These are phyloP conservation scores for Pseudorasbora parva DNA, from an alignment of 2,113 vertebrate species.

Conservation along the genomic window DNA sequence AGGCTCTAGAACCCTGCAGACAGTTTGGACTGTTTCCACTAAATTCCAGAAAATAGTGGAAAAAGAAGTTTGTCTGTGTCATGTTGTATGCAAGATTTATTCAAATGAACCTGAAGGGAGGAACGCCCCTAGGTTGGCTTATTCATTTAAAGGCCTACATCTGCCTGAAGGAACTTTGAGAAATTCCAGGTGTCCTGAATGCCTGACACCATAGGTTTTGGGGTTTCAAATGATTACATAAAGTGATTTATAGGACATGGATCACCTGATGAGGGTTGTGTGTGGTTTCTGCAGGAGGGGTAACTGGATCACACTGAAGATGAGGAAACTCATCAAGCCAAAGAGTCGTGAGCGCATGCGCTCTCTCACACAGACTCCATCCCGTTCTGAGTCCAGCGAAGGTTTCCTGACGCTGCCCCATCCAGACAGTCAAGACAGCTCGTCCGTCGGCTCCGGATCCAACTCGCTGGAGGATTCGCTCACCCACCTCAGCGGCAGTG, in stretches of 20 bases:
- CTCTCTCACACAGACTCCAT: constrained; percentile 87
- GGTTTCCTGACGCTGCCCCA: constrained; percentile 87
- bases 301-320: constrained; percentile 98
- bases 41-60: too few species aligned
- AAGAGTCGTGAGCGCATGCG: constrained; percentile 93
- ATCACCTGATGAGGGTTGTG: neutral
- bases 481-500: constrained; percentile 90
- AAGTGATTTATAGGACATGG: neutral
- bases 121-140: too few species aligned
- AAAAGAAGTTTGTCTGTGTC: too few species aligned
- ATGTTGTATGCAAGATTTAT: too few species aligned
- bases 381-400: constrained; percentile 89
- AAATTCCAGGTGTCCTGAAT: neutral
- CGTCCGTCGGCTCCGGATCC: constrained; percentile 92
- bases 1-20: too few species aligned
- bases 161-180: neutral
- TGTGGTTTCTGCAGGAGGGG: constrained; percentile 80
- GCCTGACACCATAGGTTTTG: neutral
- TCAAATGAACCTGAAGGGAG: too few species aligned
- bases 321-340: constrained; percentile 97
- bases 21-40: too few species aligned
- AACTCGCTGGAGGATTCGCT: constrained; percentile 95
- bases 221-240: neutral
- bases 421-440: constrained; percentile 94
- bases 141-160: too few species aligned